Base-by-base conservation (phyloP, 2,113 vertebrate genomes). In the Heptranchias perlo region DNA sequence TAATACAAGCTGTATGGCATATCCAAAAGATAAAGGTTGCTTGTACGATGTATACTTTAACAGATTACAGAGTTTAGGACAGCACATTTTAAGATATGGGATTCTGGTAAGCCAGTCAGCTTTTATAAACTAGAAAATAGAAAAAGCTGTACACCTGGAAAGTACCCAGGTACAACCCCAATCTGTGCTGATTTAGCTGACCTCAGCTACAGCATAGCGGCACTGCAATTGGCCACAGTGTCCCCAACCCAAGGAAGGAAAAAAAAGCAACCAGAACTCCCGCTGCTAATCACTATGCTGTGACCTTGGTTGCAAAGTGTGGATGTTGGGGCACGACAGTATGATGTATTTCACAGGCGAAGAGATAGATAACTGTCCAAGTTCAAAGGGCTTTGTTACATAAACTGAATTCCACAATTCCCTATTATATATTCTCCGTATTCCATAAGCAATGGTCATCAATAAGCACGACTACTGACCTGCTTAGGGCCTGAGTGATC, bases 71-170 rank as follows among this genome's bases (percentile, higher is more conserved):
- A 89, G 52, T 21, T 92, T 92, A 10, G 54, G 35, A 23, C 1
- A 1, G 14, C 54, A 92, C 14, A n/a, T 82, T 82, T 92, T 61
- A 21, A 62, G n/a, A 92, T 61, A 35, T 25, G 62, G 89, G 87
- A 61, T 92, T 61, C 58, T 1, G 58, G 31, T 3, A 86, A 86
- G 49, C 44, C 21, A 86, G 39, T 47, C 39, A 54, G 23, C 49
- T 6, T 89, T 89, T 89, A 92, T 92, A n/a, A 92, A 92, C 89
- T n/a, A 92, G 35, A 92, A 92, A 92, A 61, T 61, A 16, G 39
- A n/a, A n/a, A n/a, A n/a, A n/a, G n/a, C n/a, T n/a, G n/a, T n/a
- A n/a, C n/a, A n/a, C n/a, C n/a, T n/a, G n/a, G n/a, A n/a, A 5
- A 5, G 0, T 47, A 54, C 4, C 13, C 35, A 11, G 61, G 5